Evolutionary conservation across 2,888 invertebrate species (phyloP).

Genomic region (Polyommatus iphigenia): DNA sequence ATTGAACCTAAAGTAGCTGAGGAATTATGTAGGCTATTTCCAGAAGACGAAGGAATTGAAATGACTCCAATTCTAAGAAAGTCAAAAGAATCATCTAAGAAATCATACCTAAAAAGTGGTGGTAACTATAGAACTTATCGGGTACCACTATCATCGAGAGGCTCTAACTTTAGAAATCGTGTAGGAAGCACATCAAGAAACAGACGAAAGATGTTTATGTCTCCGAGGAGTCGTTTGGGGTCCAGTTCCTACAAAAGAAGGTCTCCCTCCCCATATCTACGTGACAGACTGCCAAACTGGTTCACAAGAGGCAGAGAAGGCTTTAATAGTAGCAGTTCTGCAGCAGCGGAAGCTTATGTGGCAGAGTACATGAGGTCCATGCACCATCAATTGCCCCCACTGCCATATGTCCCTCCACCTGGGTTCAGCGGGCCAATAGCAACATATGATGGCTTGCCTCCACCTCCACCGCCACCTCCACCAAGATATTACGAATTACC

Average conservation of each 20-base stretch:
- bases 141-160: constrained; percentile 69
- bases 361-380: constrained; percentile 94
- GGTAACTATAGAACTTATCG: constrained; percentile 74
- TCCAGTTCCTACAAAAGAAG: constrained; percentile 77
- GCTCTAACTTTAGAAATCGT: constrained; percentile 74
- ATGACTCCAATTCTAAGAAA: constrained; percentile 92
- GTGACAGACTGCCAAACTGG: constrained; percentile 83
- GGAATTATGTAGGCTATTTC: constrained; percentile 95
- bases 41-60: constrained; percentile 95
- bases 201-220: constrained; percentile 83
- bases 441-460: constrained; percentile 83
- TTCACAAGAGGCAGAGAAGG: constrained; percentile 77
- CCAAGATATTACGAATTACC: constrained; percentile 85
- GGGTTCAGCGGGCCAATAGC: constrained; percentile 74
- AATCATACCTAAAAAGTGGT: constrained; percentile 76
- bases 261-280: constrained; percentile 80
- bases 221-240: constrained; percentile 82
- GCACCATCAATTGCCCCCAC: constrained; percentile 91
- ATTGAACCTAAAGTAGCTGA: constrained; percentile 97
- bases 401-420: constrained; percentile 88
- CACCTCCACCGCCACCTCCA: constrained; percentile 86
- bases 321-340: constrained; percentile 68
- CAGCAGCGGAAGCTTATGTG: constrained; percentile 91
- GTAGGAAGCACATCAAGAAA: constrained; percentile 72
- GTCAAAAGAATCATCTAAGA: constrained; percentile 90